These are phyloP conservation scores for Himalopsyche kuldschensis DNA, from an alignment of 2,888 invertebrate species.

Conservation along the genomic window DNA sequence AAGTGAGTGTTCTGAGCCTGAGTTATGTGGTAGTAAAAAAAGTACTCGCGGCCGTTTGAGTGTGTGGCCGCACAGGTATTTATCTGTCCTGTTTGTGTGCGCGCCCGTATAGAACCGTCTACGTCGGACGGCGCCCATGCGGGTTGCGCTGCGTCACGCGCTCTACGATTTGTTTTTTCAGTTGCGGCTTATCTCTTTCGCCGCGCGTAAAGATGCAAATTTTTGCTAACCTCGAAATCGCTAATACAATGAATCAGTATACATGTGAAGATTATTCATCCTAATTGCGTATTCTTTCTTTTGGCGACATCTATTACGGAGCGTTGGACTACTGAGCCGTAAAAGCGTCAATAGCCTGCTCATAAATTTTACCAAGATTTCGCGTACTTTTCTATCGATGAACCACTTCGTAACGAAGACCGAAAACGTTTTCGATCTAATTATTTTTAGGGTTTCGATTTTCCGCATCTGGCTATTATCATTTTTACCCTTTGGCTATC, in stretches of 20 bases:
- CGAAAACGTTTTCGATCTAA: too few relatives aligned
- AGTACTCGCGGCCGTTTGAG: not conserved
- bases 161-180: not conserved
- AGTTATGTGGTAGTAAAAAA: not conserved
- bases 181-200: not conserved
- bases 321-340: too few relatives aligned
- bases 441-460: too few relatives aligned
- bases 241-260: not conserved
- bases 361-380: too few relatives aligned
- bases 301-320: too few relatives aligned
- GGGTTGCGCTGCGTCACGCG: not conserved
- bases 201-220: conserved; percentile 1
- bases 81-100: not conserved
- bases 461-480: too few relatives aligned
- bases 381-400: too few relatives aligned
- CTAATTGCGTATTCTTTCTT: not conserved
- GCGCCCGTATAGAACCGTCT: not conserved
- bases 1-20: not conserved
- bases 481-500: too few relatives aligned
- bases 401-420: too few relatives aligned
- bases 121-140: not conserved
- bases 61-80: not conserved
- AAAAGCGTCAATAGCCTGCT: too few relatives aligned
- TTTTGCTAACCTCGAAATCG: not conserved
- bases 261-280: not conserved